Evolutionary conservation across 2,888 invertebrate species (phyloP), one percentile per base, ranked within the genome.

Genomic region (Mythimna pallens): DNA sequence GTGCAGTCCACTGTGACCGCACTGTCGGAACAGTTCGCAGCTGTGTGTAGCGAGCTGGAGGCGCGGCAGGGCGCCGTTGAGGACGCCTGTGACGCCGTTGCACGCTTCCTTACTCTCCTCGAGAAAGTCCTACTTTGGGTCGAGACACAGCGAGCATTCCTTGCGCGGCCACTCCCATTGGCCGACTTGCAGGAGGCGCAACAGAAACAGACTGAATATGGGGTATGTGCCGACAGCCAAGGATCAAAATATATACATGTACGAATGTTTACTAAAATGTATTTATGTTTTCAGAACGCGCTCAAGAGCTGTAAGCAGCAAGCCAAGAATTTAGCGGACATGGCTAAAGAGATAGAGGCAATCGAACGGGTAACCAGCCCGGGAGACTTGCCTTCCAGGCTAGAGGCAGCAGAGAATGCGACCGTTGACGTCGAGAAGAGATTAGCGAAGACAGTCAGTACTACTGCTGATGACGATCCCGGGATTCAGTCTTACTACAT

Each of bases 221-320:
- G 98, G 95, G 98, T 98, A 96, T 90, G 89, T 84, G n/a, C 66
- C 17, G 14, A 54, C 30, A 34, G 30, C 20, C 34, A 17, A 12
- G 9, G 62, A 14, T 34, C 8, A 25, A 61, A 47, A 40, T 61
- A 22, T 59, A 7, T 30, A 50, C 1, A 36, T 10, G 57, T 64
- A 63, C 25, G 34, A 58, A n/a, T 63, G 34, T 78, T 34, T 65
- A 70, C 17, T 83, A 61, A 76, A 52, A 59, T 36, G 3, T 54
- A 70, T 82, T 61, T 83, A 77, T 87, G 80, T 86, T 96, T 97
- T 83, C 95, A 98, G 98, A 97, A 97, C 92, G 98, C 98, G 91
- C 98, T 98, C 83, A 99, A 99, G 95, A 98, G 98, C 94, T 98
- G 98, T 95, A 99, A 98, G 94, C 97, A 98, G 89, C 98, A 98